A percentile compares a stretch with the other conserved stretches of the same genome.
Conservation (phyloP, 2,888 invertebrate genomes). For the Scaptomyza caliginosa region DNA sequence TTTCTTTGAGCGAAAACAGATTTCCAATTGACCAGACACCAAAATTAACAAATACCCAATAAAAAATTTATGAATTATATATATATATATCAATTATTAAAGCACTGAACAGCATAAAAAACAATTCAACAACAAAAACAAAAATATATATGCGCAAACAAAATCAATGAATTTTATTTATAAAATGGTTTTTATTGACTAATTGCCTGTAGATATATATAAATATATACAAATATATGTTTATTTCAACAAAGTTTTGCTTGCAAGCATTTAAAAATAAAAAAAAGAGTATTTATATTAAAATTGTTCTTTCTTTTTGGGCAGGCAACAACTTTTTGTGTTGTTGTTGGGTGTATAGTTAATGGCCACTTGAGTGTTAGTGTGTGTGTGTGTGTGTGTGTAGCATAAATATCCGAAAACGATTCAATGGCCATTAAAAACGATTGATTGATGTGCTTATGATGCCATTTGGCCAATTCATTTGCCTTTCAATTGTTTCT, state of each 20-base stretch:
- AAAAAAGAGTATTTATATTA: background rate
- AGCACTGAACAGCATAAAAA: constrained; percentile 14
- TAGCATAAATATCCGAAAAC: constrained; percentile 9
- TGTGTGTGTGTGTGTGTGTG: constrained; percentile 11
- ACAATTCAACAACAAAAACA: background rate
- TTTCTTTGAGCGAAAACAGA: constrained; percentile 40
- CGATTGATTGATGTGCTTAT: constrained; percentile 53
- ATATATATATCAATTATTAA: constrained; percentile 22
- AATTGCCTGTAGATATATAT: background rate
- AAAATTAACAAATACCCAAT: constrained; percentile 30
- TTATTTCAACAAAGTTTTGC: background rate
- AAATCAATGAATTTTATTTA: background rate
- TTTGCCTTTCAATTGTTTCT: constrained; percentile 6
- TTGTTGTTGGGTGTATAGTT: constrained; percentile 24
- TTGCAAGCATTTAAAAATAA: background rate
- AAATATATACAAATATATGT: background rate
- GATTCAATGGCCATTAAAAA: constrained; percentile 31
- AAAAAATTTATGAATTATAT: constrained; percentile 13
- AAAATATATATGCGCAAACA: background rate
- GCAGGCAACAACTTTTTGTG: background rate
- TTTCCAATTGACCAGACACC: constrained; percentile 35
- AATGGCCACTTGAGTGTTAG: no score
- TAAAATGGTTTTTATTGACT: background rate
- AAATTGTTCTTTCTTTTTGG: background rate
- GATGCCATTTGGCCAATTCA: constrained; percentile 10